Evolutionary conservation across 2,888 invertebrate species (phyloP), one percentile per base, ranked within the genome.

Genomic region (Amaurobius ferox): DNA sequence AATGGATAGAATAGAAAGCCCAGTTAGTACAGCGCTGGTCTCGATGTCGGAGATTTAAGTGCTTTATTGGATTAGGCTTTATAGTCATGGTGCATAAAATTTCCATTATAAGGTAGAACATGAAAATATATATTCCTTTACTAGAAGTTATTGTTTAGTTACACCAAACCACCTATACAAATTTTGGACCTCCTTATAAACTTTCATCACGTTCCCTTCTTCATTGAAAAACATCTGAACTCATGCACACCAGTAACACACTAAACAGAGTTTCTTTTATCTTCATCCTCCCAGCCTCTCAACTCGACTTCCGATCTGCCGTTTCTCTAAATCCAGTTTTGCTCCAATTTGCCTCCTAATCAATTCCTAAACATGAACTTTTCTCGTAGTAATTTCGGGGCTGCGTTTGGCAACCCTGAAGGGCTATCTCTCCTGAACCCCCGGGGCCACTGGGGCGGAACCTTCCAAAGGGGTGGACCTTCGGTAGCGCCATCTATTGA

Each of bases 261-360:
- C 5, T 55, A 23, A 55, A 23, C 55, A 23, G 23, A 11, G 23
- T 23, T n/a, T 55, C 11, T n/a, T 23, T 55, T 23, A 55, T 55
- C 55, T 55, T 55, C 55, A 23, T 6, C 2, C 1, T 5, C 19
- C 23, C 23, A 23, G 23, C 55, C 16, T 35, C 35, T 35, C 9
- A 35, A 35, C 35, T 35, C 9, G 35, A 5, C 35, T 35, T 35
- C 44, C 40, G 19, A 23, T 40, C 39, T 61, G 23, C 26, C 16
- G 29, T n/a, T 28, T n/a, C 19, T 30, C 9, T 19, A 44, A 26
- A 29, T 30, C 68, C 61, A 64, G 62, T 44, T 71, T 72, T 79
- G 79, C 79, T 79, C 79, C 72, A 79, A 64, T 79, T 79, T 79
- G 29, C 29, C 48, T 23, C 32, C 26, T 66, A 62, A 62, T 70